Conservation (phyloP, 2,113 vertebrate genomes). For the Candoia aspera region DNA sequence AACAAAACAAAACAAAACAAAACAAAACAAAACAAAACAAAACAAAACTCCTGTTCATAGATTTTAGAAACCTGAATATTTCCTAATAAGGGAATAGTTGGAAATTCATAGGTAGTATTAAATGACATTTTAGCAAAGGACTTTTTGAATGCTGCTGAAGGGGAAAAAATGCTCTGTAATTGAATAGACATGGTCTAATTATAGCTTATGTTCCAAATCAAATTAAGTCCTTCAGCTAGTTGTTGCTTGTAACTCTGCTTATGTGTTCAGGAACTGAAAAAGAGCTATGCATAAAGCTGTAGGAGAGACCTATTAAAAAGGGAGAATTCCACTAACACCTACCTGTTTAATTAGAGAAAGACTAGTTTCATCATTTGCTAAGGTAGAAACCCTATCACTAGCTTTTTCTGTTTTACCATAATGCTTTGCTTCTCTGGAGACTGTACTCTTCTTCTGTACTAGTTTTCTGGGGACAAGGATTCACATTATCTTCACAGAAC, state of each 20-base stretch:
- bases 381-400: neutral
- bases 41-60: conserved; percentile 32
- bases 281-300: neutral
- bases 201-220: neutral
- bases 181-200: neutral
- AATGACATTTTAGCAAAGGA: neutral
- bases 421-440: neutral
- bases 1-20: neutral
- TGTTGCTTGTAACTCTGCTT: neutral
- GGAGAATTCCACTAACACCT: neutral
- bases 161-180: neutral
- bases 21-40: neutral
- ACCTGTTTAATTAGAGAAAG: neutral
- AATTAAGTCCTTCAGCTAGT: neutral
- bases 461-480: neutral
- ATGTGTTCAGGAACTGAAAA: neutral
- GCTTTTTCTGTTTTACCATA: neutral
- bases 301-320: neutral
- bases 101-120: conserved; percentile 16
- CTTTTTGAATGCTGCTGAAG: neutral
- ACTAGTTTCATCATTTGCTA: neutral
- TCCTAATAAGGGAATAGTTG: conserved; percentile 49
- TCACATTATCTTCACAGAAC: neutral
- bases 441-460: neutral
- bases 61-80: conserved; percentile 47